phyloP scores from a whole-genome alignment of 2,888 invertebrate species.

The Phalera bucephala region DNA sequence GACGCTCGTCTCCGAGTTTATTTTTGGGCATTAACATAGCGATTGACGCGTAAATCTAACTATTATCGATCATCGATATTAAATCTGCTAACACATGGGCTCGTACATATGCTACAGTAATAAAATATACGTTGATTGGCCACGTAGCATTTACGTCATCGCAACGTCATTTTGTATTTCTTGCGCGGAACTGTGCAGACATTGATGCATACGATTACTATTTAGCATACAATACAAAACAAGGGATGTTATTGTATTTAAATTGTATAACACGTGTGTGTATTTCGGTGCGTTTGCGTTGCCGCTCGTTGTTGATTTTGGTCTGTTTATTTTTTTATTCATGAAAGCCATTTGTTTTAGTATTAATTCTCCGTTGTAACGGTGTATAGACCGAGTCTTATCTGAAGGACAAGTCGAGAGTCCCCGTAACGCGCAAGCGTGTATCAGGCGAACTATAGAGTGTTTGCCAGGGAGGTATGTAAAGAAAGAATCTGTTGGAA shows the following conservation, averaged over 20 bases:
- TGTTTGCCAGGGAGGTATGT: too few relatives aligned
- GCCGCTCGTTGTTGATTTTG: neutral
- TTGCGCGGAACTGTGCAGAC: constrained; percentile 9
- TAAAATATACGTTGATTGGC: constrained; percentile 21
- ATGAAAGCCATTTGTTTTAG: neutral
- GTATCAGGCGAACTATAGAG: too few relatives aligned
- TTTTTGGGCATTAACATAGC: constrained; percentile 37
- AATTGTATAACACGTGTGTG: neutral
- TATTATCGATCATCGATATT: constrained; percentile 32
- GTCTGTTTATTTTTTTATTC: neutral
- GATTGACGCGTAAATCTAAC: constrained; percentile 30
- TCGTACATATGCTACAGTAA: constrained; percentile 19
- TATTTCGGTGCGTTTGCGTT: neutral
- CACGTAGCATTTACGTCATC: constrained; percentile 26
- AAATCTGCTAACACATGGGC: constrained; percentile 30
- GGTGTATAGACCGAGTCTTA: too few relatives aligned
- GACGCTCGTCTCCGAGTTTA: constrained; percentile 32
- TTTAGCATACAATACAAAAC: neutral
- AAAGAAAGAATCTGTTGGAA: too few relatives aligned
- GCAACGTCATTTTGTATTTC: constrained; percentile 21
- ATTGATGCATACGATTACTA: constrained; percentile 9
- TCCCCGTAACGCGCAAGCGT: too few relatives aligned
- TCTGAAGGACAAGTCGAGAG: too few relatives aligned
- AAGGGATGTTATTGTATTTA: neutral
- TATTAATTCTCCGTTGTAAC: neutral